These are phyloP conservation scores for Pogonognathellus flavescens DNA, from an alignment of 1,140 invertebrate genomes.

Conservation along the genomic window DNA sequence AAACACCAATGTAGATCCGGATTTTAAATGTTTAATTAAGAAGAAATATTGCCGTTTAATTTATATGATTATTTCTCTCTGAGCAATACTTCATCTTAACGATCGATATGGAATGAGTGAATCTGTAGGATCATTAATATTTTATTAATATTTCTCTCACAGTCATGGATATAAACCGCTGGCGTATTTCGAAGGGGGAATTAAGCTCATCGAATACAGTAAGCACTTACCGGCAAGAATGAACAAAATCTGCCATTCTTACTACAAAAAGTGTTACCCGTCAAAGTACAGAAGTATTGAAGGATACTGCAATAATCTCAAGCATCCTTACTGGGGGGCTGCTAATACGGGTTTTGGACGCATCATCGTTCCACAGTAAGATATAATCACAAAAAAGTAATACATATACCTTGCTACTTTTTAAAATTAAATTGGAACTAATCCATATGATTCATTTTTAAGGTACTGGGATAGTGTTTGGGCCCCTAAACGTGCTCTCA, in stretches of 20 bases:
- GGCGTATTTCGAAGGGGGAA: conserved; percentile 50
- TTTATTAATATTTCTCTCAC: conserved; percentile 5
- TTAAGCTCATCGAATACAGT: conserved; percentile 50
- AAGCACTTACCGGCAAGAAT: conserved; percentile 57
- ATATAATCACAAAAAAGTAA: background rate
- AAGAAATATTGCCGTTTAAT: no score
- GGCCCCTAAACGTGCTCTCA: background rate
- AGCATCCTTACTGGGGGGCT: conserved; percentile 73
- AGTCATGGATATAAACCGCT: conserved; percentile 65
- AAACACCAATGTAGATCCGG: no score
- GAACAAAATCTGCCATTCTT: conserved; percentile 54
- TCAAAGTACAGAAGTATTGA: conserved; percentile 77
- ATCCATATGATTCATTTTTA: background rate
- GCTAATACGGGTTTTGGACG: conserved; percentile 69
- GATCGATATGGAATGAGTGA: background rate
- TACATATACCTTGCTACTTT: background rate
- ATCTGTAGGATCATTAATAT: background rate
- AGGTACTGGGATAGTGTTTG: conserved; percentile 59
- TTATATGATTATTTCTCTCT: no score
- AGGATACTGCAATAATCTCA: conserved; percentile 82
- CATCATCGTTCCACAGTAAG: conserved; percentile 68
- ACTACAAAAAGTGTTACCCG: conserved; percentile 61
- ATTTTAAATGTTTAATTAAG: no score
- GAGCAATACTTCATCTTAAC: no score
- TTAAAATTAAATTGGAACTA: background rate